These are phyloP conservation scores for Cyrtodaria siliqua DNA, from an alignment of 2,888 invertebrate genomes.

Conservation along the genomic window DNA sequence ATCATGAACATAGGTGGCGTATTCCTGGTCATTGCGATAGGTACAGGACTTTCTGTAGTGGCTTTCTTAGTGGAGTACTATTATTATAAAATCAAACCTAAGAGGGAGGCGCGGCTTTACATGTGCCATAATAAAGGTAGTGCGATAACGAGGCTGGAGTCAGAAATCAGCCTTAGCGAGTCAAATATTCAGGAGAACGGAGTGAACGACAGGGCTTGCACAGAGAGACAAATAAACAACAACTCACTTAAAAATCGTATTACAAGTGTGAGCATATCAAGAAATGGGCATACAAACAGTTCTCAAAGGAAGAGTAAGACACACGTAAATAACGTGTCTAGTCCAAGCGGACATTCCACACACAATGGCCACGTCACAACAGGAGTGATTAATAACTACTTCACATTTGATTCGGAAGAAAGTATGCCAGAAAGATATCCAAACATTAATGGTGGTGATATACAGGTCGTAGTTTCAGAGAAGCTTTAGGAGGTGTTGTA, in stretches of 20 bases:
- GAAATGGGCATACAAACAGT: background rate
- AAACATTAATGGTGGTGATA: constrained; percentile 13
- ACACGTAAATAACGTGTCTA: background rate
- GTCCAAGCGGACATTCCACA: background rate
- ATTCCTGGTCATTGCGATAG: constrained; percentile 98
- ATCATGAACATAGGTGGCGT: constrained; percentile 99
- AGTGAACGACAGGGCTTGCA: background rate
- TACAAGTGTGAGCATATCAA: background rate
- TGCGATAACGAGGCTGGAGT: constrained; percentile 7
- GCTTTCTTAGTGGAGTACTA: constrained; percentile 96
- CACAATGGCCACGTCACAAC: constrained; percentile 37
- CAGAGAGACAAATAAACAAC: background rate
- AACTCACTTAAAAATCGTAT: background rate
- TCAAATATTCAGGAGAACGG: constrained; percentile 3
- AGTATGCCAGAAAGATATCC: constrained; percentile 34
- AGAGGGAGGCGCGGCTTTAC: constrained; percentile 36
- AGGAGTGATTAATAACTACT: constrained; percentile 26
- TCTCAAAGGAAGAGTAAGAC: too few species aligned
- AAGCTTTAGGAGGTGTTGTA: background rate
- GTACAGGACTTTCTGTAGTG: constrained; percentile 95
- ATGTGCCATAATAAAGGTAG: constrained; percentile 9
- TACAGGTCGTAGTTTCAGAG: constrained; percentile 20
- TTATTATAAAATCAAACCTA: constrained; percentile 79
- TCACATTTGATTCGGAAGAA: constrained; percentile 33
- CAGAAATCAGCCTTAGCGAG: constrained; percentile 23